Evolutionary conservation across 2,888 invertebrate genomes (phyloP).

Genomic region (Aquatica leii): DNA sequence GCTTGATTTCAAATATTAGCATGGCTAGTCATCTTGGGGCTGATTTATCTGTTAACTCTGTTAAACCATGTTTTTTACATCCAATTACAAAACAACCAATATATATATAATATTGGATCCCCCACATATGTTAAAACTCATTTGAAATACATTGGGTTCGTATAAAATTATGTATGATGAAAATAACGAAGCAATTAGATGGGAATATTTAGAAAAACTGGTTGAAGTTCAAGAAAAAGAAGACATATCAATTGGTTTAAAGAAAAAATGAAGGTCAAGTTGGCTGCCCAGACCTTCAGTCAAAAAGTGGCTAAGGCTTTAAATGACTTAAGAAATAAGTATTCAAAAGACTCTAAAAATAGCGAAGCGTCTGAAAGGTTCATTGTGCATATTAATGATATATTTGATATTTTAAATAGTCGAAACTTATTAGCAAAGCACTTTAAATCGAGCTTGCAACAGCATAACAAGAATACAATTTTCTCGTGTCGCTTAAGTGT

Average conservation of each 20-base stretch:
- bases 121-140: constrained; percentile 45
- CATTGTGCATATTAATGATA: constrained; percentile 41
- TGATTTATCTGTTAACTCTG: constrained; percentile 3
- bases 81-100: constrained; percentile 36
- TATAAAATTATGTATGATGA: constrained; percentile 25
- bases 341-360: constrained; percentile 25
- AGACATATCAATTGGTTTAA: constrained; percentile 34
- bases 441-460: constrained; percentile 19
- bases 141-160: constrained; percentile 39
- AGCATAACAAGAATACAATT: constrained; percentile 23
- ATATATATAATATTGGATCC: constrained; percentile 41
- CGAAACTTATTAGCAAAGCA: constrained; percentile 27
- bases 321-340: constrained; percentile 26
- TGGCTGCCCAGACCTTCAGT: constrained; percentile 45
- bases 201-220: constrained; percentile 40
- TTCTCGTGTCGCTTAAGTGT: not conserved
- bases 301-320: constrained; percentile 40
- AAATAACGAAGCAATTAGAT: constrained; percentile 30
- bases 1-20: constrained; percentile 45
- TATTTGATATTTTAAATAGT: constrained; percentile 47
- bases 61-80: constrained; percentile 40
- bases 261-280: constrained; percentile 45
- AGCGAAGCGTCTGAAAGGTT: constrained; percentile 38
- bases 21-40: constrained; percentile 24
- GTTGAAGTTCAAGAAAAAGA: constrained; percentile 41